Conservation (phyloP, 2,888 invertebrate species). For the Ypsolopha scabrella region DNA sequence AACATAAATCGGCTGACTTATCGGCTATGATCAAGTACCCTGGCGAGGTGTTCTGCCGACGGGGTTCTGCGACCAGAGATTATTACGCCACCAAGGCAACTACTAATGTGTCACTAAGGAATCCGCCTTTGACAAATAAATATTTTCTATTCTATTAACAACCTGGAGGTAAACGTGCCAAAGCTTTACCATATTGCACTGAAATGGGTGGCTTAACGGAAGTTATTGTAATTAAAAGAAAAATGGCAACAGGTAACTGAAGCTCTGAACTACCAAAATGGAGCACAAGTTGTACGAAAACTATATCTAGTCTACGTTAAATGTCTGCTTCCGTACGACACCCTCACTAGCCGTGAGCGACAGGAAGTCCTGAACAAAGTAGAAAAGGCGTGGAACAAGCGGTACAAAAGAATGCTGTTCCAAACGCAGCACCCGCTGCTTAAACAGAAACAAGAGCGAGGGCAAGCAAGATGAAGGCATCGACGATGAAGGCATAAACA, state of each 20-base stretch:
- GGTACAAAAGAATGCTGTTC: constrained; percentile 51
- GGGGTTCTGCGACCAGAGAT: constrained; percentile 90
- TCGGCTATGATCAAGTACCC: constrained; percentile 91
- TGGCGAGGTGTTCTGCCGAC: constrained; percentile 86
- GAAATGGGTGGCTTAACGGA: constrained; percentile 86
- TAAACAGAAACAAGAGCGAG: constrained; percentile 25
- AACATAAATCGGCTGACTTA: constrained; percentile 86
- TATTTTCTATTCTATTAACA: constrained; percentile 74
- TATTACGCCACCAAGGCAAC: constrained; percentile 79
- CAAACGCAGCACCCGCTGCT: constrained; percentile 41
- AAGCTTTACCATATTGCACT: constrained; percentile 88
- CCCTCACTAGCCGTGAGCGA: constrained; percentile 80
- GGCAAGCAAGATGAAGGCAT: constrained; percentile 39
- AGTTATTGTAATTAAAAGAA: constrained; percentile 88
- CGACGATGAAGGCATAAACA: constrained; percentile 34
- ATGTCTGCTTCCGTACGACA: constrained; percentile 90
- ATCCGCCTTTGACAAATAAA: constrained; percentile 78
- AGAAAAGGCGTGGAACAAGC: constrained; percentile 79
- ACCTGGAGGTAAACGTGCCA: constrained; percentile 91
- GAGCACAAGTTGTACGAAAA: constrained; percentile 83
- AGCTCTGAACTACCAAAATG: constrained; percentile 85
- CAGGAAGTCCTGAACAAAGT: constrained; percentile 79
- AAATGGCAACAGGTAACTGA: constrained; percentile 91
- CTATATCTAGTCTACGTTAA: constrained; percentile 92
- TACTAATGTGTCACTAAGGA: too few species aligned